These are phyloP conservation scores for Ophraella communa DNA, from an alignment of 2,888 invertebrate species.

Conservation along the genomic window DNA sequence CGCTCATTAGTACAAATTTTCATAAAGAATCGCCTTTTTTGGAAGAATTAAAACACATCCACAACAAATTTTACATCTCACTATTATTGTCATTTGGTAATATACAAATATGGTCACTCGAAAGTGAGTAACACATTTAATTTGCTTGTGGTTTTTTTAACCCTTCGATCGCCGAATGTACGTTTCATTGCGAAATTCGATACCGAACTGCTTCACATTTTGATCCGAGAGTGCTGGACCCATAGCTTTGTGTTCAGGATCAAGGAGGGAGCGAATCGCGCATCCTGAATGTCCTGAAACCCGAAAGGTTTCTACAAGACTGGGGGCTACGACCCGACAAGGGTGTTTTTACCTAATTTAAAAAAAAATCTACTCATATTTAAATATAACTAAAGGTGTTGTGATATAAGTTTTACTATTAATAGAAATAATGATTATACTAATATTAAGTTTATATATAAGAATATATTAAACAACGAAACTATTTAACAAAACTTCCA, in stretches of 20 bases:
- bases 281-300: constrained; percentile 14
- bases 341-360: neutral
- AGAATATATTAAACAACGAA: no score
- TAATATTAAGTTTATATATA: no score
- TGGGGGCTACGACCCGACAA: neutral
- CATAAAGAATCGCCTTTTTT: neutral
- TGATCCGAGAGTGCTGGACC: constrained; percentile 21
- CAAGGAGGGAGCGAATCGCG: constrained; percentile 19
- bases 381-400: no score
- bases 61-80: constrained; percentile 15
- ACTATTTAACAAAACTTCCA: no score
- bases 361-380: neutral
- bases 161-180: neutral
- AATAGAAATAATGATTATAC: no score
- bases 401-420: no score
- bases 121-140: neutral
- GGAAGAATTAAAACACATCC: neutral
- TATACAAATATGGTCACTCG: neutral
- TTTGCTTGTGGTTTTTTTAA: neutral
- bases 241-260: constrained; percentile 22
- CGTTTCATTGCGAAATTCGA: constrained; percentile 16
- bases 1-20: constrained; percentile 14
- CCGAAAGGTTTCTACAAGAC: no score
- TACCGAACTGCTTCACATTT: constrained; percentile 23
- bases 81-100: constrained; percentile 2